Evolutionary conservation across 2,888 invertebrate genomes (phyloP).

Genomic region (Drosophila phalerata): DNA sequence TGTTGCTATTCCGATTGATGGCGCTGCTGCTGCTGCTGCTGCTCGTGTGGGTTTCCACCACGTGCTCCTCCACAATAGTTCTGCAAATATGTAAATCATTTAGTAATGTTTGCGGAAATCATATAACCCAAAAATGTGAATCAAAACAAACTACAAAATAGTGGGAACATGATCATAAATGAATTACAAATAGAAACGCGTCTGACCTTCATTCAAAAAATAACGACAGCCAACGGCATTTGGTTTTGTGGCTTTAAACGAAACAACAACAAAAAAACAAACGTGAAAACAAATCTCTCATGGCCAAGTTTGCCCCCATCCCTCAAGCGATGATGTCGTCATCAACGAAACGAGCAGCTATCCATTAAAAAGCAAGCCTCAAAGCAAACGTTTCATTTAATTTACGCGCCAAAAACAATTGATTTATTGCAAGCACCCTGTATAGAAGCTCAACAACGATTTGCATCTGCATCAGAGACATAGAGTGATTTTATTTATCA

Average conservation of each 20-base stretch:
- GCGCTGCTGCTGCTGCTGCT: slow-evolving; percentile 28
- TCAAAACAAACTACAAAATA: slow-evolving; percentile 68
- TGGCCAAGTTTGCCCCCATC: slow-evolving; percentile 38
- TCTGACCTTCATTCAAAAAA: slow-evolving; percentile 60
- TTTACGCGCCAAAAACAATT: slow-evolving; percentile 59
- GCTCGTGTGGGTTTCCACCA: slow-evolving; percentile 71
- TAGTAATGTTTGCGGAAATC: slow-evolving; percentile 42
- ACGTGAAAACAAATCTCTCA: slow-evolving; percentile 54
- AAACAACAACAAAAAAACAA: slow-evolving; percentile 19
- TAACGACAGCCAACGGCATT: slow-evolving; percentile 26
- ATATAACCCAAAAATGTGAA: slow-evolving; percentile 42
- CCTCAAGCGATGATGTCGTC: slow-evolving; percentile 58
- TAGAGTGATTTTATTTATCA: neutral
- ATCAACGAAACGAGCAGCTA: slow-evolving; percentile 40
- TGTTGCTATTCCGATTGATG: slow-evolving; percentile 36
- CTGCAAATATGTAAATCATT: slow-evolving; percentile 62
- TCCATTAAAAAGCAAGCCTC: slow-evolving; percentile 19
- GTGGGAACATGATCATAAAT: slow-evolving; percentile 34
- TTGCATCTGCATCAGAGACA: slow-evolving; percentile 16
- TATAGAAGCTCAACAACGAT: slow-evolving; percentile 1
- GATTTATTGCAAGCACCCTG: slow-evolving; percentile 19
- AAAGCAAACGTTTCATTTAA: slow-evolving; percentile 21
- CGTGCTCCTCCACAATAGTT: slow-evolving; percentile 84
- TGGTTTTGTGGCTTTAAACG: slow-evolving; percentile 44
- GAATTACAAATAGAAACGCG: slow-evolving; percentile 48